Conservation (phyloP, 2,113 vertebrate genomes). For the Syrmaticus mikado region DNA sequence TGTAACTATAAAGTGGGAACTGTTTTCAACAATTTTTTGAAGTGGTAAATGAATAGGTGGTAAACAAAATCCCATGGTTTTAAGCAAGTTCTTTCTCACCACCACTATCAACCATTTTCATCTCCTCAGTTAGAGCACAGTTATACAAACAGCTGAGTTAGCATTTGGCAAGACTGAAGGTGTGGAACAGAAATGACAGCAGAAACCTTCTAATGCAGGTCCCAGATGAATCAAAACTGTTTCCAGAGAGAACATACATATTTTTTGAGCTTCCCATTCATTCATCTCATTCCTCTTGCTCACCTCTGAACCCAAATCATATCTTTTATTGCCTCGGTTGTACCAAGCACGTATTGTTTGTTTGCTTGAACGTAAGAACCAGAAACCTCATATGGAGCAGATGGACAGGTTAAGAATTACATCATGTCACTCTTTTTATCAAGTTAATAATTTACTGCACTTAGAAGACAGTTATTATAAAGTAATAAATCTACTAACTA, state of each 20-base stretch:
- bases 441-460: background rate
- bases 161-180: background rate
- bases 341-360: background rate
- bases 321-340: background rate
- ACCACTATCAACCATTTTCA: background rate
- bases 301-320: background rate
- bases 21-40: background rate
- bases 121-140: background rate
- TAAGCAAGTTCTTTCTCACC: background rate
- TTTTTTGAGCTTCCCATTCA: background rate
- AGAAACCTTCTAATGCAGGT: background rate
- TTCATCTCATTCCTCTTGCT: background rate
- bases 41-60: background rate
- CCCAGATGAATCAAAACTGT: background rate
- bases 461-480: background rate
- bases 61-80: background rate
- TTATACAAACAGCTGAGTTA: background rate
- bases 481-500: background rate
- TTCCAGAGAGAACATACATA: background rate
- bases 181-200: background rate
- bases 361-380: background rate
- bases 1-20: background rate
- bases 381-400: background rate
- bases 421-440: background rate
- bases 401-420: background rate